Evolutionary conservation across 2,888 invertebrate genomes (phyloP).

Genomic region (Callinectes sapidus): DNA sequence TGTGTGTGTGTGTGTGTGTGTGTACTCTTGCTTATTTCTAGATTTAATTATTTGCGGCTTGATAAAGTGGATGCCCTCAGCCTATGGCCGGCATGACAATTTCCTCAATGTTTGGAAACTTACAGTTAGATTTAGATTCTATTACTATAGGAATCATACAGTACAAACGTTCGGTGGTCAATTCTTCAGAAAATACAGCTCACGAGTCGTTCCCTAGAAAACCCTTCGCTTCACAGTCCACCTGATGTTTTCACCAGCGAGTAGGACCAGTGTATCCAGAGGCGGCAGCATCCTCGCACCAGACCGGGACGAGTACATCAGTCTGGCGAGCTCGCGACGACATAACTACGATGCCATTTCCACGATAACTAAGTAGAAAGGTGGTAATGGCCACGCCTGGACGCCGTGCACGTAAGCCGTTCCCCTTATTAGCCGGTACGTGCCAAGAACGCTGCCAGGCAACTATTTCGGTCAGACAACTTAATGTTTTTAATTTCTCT

Average conservation of each 20-base stretch:
- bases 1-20: constrained; percentile 4
- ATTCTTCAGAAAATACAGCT: background rate
- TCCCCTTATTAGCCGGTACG: constrained; percentile 24
- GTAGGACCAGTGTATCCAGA: background rate
- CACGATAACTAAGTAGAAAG: constrained; percentile 31
- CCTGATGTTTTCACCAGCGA: background rate
- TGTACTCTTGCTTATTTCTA: background rate
- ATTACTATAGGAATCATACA: background rate
- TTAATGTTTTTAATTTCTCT: constrained; percentile 5
- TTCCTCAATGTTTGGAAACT: too few relatives aligned
- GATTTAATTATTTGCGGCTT: background rate
- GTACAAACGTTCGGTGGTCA: background rate
- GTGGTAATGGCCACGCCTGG: constrained; percentile 8
- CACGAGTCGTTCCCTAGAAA: background rate
- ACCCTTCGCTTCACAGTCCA: background rate
- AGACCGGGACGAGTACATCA: background rate
- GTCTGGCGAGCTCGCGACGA: constrained; percentile 3
- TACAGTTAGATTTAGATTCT: background rate
- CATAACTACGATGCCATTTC: background rate
- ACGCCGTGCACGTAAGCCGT: constrained; percentile 28
- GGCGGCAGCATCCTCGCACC: background rate
- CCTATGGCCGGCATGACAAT: too few relatives aligned
- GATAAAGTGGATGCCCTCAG: too few relatives aligned
- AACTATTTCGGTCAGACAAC: background rate
- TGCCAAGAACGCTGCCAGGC: constrained; percentile 12